Evolutionary conservation across 2,113 vertebrate species (phyloP).

Genomic region (Mesitornis unicolor): DNA sequence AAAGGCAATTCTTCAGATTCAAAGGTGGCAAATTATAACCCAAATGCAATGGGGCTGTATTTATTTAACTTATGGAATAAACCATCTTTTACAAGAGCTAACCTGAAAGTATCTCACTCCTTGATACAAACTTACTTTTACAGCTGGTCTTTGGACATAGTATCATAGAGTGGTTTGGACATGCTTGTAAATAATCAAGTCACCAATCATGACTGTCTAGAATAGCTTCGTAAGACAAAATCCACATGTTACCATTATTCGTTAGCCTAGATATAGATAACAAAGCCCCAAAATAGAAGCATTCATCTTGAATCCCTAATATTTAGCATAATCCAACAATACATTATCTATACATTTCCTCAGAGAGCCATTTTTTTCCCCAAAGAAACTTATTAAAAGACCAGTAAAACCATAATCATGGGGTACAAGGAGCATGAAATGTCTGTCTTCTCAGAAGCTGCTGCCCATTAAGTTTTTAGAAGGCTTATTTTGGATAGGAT

Average conservation of each 20-base stretch:
- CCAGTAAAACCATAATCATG: neutral
- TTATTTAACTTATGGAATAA: neutral
- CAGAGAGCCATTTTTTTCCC: neutral
- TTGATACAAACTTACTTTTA: neutral
- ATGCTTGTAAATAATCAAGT: neutral
- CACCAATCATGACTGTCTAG: neutral
- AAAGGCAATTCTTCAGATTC: neutral
- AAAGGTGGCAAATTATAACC: neutral
- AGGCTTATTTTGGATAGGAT: neutral
- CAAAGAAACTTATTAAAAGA: neutral
- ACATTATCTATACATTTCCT: neutral
- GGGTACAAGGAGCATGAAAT: accelerated
- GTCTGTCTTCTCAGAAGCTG: neutral
- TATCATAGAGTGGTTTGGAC: no score
- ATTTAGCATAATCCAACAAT: neutral
- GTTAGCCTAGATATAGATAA: neutral
- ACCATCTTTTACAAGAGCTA: neutral
- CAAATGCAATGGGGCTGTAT: neutral
- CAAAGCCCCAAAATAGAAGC: neutral
- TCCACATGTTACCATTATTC: neutral
- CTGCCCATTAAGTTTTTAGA: neutral
- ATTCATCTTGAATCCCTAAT: neutral
- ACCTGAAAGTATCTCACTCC: neutral
- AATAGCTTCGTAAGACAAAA: neutral
- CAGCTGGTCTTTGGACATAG: neutral